Evolutionary conservation across 2,888 invertebrate species (phyloP).

Genomic region (Sturmia bella): DNA sequence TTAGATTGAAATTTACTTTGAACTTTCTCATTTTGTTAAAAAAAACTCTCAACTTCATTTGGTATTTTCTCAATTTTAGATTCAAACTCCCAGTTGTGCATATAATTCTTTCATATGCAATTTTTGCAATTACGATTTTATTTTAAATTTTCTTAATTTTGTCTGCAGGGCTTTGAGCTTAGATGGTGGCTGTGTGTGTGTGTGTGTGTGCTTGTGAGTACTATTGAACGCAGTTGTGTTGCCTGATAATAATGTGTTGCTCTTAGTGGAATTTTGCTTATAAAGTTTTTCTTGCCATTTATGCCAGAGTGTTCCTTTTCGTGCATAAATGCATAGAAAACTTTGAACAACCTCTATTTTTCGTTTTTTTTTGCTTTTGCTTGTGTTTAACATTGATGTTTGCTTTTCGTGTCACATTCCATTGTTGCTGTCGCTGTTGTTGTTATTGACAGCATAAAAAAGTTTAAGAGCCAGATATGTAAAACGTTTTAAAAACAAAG

Average conservation of each 20-base stretch:
- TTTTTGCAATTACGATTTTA: no score
- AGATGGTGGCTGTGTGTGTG: not conserved
- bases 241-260: conserved; percentile 48
- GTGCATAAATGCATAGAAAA: conserved; percentile 51
- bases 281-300: not conserved
- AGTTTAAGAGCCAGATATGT: conserved; percentile 65
- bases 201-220: not conserved
- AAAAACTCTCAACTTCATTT: no score
- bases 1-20: no score
- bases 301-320: conserved; percentile 14
- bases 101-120: no score
- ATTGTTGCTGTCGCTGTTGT: conserved; percentile 29
- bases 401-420: conserved; percentile 53
- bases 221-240: not conserved
- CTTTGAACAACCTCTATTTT: conserved; percentile 23
- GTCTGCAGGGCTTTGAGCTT: no score
- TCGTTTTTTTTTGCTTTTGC: not conserved
- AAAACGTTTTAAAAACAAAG: conserved; percentile 68
- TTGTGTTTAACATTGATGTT: conserved; percentile 55
- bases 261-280: conserved; percentile 38
- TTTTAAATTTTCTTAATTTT: no score
- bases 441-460: conserved; percentile 50
- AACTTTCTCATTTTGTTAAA: no score
- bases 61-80: no score
- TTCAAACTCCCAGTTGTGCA: no score